Evolutionary conservation across 1,140 invertebrate species (phyloP).

Genomic region (Drosophila kanapiae): DNA sequence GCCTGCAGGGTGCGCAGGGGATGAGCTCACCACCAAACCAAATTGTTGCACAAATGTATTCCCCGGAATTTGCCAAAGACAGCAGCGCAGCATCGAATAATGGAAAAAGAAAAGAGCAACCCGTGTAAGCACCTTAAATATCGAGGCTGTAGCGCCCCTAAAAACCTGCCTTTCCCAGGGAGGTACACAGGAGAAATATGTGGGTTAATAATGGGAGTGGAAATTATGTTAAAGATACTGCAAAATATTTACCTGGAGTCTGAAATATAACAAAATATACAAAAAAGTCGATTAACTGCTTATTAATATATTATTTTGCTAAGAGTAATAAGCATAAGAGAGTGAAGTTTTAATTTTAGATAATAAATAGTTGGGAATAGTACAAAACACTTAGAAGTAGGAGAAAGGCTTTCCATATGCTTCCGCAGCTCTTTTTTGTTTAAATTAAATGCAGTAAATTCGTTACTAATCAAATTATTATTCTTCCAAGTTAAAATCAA

Average conservation of each 20-base stretch:
- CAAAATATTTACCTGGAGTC: too few species aligned
- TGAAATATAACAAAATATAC: too few species aligned
- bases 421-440: too few species aligned
- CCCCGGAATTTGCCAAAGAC: constrained; percentile 28
- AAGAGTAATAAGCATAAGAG: too few species aligned
- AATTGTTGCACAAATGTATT: constrained; percentile 73
- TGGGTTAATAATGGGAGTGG: too few species aligned
- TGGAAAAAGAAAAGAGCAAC: constrained; percentile 62
- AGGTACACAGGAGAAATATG: constrained; percentile 6
- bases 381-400: too few species aligned
- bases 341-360: neutral
- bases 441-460: too few species aligned
- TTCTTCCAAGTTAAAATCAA: too few species aligned
- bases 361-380: neutral
- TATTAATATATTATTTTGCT: too few species aligned
- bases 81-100: constrained; percentile 27
- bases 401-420: too few species aligned
- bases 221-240: neutral
- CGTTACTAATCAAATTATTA: too few species aligned
- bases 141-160: constrained; percentile 50
- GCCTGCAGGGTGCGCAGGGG: constrained; percentile 47
- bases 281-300: too few species aligned
- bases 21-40: constrained; percentile 79
- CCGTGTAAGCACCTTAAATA: constrained; percentile 82
- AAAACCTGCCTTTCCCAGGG: constrained; percentile 21